phyloP scores from a whole-genome alignment of 1,140 invertebrate genomes.

The Neotoxoptera formosana region DNA sequence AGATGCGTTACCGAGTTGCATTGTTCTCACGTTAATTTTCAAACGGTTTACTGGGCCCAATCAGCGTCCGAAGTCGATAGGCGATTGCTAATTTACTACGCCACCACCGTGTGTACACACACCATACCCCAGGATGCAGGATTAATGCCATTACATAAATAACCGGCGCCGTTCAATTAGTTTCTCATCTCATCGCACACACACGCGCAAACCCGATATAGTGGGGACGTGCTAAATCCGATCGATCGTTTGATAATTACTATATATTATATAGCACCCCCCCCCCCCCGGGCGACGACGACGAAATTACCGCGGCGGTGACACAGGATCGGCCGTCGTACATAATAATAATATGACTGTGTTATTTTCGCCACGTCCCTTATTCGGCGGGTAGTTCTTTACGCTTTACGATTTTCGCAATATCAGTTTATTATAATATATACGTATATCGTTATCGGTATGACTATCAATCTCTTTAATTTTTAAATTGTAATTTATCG shows the following conservation, averaged over 20 bases:
- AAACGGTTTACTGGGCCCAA: neutral
- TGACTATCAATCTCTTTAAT: neutral
- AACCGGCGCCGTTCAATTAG: neutral
- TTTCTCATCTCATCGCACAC: neutral
- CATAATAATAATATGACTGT: neutral
- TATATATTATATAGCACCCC: neutral
- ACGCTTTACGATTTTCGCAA: neutral
- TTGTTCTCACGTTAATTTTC: conserved; percentile 22
- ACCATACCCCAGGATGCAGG: neutral
- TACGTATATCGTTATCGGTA: too few species aligned
- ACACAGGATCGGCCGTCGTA: neutral
- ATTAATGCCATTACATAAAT: conserved; percentile 32
- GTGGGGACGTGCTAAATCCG: neutral
- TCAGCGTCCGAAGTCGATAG: neutral
- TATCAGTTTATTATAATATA: neutral
- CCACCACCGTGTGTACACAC: neutral
- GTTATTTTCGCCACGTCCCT: neutral
- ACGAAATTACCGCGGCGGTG: neutral
- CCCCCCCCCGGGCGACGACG: too few species aligned
- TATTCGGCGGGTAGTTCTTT: neutral
- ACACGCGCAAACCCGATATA: neutral
- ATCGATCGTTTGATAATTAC: neutral
- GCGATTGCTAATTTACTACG: neutral
- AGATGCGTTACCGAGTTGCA: neutral
- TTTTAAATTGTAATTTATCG: neutral